Base-by-base conservation (phyloP, 2,113 vertebrate genomes). In the Nibea coibor region DNA sequence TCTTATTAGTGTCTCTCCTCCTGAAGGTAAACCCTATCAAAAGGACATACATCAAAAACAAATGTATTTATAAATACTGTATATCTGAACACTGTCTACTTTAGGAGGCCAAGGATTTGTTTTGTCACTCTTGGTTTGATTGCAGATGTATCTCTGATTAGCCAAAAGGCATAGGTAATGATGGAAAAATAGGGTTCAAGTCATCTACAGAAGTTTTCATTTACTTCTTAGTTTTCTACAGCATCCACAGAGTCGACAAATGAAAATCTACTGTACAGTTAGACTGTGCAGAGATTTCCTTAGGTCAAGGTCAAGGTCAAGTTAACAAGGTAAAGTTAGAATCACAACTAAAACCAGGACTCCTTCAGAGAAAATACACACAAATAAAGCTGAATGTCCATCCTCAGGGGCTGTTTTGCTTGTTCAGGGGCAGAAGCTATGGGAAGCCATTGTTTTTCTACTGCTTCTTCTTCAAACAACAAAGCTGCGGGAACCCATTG, bases 261-360 rank as follows among this genome's bases (percentile, higher is more conserved):
- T 71, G 70, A 90, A 71, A 51, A 85, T 89, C 53, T n/a, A n/a
- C n/a, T n/a, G n/a, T 84, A 80, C 76, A 92, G 81, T 91, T 80
- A 70, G 72, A 72, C 73, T 12, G 4, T 48, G 56, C 10, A 57
- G 14, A 72, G 53, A 75, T 81, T 72, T 71, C 72, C 68, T 67
- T 51, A 35, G 39, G 65, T 79, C n/a, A n/a, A n/a, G n/a, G 42
- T 15, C 73, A 35, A 69, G 73, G 76, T 62, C 42, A 83, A 75
- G 61, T 56, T 65, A 43, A 58, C 54, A 53, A 71, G 70, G 15
- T 11, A 19, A 42, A 47, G 71, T 62, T 76, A 81, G 9, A 71
- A 74, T 73, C 73, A 47, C 56, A 24, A 67, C 17, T 22, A 53
- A 76, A 83, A 77, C 66, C 58, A 69, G 56, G 64, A 84, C 54